These are phyloP conservation scores for Trogon melanurus DNA, from an alignment of 2,113 vertebrate species.

Conservation along the genomic window DNA sequence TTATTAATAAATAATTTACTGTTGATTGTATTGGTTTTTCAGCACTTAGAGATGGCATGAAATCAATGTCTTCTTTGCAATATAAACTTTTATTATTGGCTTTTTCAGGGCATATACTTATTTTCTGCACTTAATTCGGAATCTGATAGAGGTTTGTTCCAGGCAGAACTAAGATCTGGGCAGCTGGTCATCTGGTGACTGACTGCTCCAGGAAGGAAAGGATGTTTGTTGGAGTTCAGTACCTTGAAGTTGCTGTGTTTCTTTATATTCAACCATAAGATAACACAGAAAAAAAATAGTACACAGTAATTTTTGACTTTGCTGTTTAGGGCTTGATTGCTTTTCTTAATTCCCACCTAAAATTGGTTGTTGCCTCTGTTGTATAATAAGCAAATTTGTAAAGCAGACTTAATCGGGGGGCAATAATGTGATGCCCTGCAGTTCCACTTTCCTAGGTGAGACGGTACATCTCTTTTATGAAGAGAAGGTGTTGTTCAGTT, in stretches of 20 bases:
- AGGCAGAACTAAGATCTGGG: neutral
- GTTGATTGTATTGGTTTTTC: neutral
- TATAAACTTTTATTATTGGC: neutral
- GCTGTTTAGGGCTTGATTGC: neutral
- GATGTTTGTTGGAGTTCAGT: neutral
- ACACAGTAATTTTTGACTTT: neutral
- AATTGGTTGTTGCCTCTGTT: neutral
- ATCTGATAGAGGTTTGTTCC: neutral
- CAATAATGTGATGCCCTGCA: neutral
- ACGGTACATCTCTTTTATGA: neutral
- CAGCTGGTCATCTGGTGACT: neutral
- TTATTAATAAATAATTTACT: neutral
- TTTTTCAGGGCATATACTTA: neutral
- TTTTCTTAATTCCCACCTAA: neutral
- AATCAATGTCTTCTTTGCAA: neutral
- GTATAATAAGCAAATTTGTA: neutral
- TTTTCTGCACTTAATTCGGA: neutral
- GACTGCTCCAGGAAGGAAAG: neutral
- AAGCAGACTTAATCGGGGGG: neutral
- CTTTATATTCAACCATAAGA: neutral
- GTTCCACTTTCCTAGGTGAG: neutral
- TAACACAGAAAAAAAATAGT: neutral
- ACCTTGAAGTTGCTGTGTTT: neutral
- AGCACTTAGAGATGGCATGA: neutral
- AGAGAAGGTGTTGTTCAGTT: neutral